Evolutionary conservation across 2,888 invertebrate species (phyloP), one percentile per base, ranked within the genome.

Genomic region (Oxytorus armatus): DNA sequence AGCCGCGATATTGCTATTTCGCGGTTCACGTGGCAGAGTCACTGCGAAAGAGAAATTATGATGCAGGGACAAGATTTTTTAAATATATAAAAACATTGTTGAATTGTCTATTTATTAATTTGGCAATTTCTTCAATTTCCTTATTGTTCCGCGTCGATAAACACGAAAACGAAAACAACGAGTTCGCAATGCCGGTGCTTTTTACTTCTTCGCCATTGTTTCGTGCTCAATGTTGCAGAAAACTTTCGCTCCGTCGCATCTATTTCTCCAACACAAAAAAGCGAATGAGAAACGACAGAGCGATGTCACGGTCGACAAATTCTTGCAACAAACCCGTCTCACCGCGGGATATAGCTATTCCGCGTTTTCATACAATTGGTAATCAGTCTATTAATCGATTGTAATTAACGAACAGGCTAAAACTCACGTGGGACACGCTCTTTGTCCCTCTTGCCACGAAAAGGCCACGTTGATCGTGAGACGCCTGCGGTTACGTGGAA

Each of bases 321-420:
- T 51, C n/a, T 51, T 23, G 39, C 63, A 44, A 63, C 63, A 25
- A 23, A 11, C 39, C 51, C 16, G 11, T 51, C 29, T 23, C 25
- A 51, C 16, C 39, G 7, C 25, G 11, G 39, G 10, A 14, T 23
- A 16, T 23, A 18, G 47, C 55, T 16, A 23, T 25, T 29, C 4
- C 59, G 36, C 18, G 53, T 25, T 16, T 59, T 57, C 59, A 36
- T 47, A 33, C 10, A 11, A 29, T 68, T 25, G 59, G 39, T 68
- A 75, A n/a, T n/a, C n/a, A n/a, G n/a, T 75, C 75, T 49, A 68
- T 68, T 33, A 75, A 68, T 59, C 68, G 66, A 75, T 66, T 49
- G 57, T 66, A 75, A 75, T 75, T 66, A 75, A 66, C 74, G 69
- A 57, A n/a, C n/a, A n/a, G n/a, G n/a, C n/a, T n/a, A n/a, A n/a